Evolutionary conservation across 2,888 invertebrate species (phyloP).

Genomic region (Seira sanloemensis): DNA sequence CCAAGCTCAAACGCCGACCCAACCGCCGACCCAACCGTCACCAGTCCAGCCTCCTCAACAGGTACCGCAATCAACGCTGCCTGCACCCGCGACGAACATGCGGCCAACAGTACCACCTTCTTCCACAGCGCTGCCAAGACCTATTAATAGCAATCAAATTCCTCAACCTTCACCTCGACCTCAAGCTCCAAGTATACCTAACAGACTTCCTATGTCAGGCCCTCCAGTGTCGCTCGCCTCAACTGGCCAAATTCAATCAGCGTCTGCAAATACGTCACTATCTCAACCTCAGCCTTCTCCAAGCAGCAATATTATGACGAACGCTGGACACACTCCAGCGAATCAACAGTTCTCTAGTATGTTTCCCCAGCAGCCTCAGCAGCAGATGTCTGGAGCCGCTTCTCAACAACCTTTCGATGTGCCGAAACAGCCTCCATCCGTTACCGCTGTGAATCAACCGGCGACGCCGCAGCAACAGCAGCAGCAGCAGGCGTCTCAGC

Average conservation of each 20-base stretch:
- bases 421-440: constrained; percentile 70
- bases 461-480: constrained; percentile 78
- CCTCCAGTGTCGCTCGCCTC: constrained; percentile 57
- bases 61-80: constrained; percentile 43
- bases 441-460: constrained; percentile 75
- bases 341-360: constrained; percentile 49
- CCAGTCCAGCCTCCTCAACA: constrained; percentile 50
- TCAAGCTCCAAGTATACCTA: constrained; percentile 52
- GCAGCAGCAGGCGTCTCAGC: constrained; percentile 1
- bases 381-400: constrained; percentile 53
- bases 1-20: constrained; percentile 37
- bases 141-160: constrained; percentile 46
- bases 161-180: constrained; percentile 49
- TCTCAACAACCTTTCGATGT: constrained; percentile 74
- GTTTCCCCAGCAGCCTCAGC: constrained; percentile 51
- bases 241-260: constrained; percentile 40
- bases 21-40: constrained; percentile 23
- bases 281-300: constrained; percentile 74
- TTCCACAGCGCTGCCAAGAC: constrained; percentile 48
- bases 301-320: constrained; percentile 58
- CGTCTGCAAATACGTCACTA: constrained; percentile 36
- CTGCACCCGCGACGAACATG: constrained; percentile 41
- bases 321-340: constrained; percentile 49
- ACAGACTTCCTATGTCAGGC: constrained; percentile 54
- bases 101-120: constrained; percentile 40